Base-by-base conservation (phyloP, 2,888 invertebrate genomes). In the Apotomis turbidana region DNA sequence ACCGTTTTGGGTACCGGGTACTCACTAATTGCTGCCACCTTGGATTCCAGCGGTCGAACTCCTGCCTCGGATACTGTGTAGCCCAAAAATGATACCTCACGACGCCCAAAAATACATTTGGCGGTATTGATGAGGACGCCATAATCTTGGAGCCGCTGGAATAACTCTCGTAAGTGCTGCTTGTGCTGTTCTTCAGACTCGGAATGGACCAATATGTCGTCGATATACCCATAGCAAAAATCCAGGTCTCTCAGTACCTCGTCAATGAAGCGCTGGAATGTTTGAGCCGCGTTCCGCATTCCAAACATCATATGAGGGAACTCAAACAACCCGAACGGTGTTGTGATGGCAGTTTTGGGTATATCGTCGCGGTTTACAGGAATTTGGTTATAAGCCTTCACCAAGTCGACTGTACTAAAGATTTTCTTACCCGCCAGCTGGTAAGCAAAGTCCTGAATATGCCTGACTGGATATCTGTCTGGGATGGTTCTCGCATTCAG, bases 341-440 rank as follows among this genome's bases (percentile, higher is more conserved):
- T 81, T 4, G 68, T 79, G 5, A 82, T 78, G 0, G 80, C 83
- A 0, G 84, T 83, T 73, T 84, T 83, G 0, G 46, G 13, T 10
- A 86, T 76, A 72, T 87, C 83, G 6, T 79, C 80, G n/a, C 71
- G 60, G 4, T 75, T 63, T 5, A 85, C 76, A 3, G 83, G 85
- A 51, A 90, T 86, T 63, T 88, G 85, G 62, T 84, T 76, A 71
- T 80, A 91, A 0, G 83, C 85, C 68, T 76, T 69, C 4, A 72
- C 67, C 36, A 72, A 36, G 58, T 74, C 72, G 10, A 74, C 67
- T 10, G 27, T 70, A 12, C 73, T 73, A 36, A 75, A 75, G 8
- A 73, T 49, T 10, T 36, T 68, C n/a, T 63, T 57, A 41, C 73
- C 73, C 51, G 70, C 36, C 44, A 75, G 41, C 49, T 54, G 38